Conservation (phyloP, 1,140 invertebrate species). For the Tetragonula clypearis region DNA sequence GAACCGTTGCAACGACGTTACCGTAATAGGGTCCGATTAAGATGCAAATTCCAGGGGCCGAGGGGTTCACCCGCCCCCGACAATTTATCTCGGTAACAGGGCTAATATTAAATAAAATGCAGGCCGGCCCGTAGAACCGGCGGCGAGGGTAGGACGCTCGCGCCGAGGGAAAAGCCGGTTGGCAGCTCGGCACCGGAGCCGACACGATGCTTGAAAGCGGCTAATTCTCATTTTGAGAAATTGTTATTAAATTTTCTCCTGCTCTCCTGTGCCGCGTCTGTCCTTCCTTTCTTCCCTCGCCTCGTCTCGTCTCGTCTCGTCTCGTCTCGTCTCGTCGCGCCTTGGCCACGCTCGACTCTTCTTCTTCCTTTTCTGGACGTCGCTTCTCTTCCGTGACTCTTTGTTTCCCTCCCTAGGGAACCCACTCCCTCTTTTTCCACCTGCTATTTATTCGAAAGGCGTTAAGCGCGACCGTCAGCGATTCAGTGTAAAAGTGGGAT, state of each 20-base stretch:
- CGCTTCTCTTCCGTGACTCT: background rate
- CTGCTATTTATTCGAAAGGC: background rate
- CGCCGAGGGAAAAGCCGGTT: background rate
- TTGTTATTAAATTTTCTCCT: slow-evolving; percentile 74
- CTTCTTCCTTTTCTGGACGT: background rate
- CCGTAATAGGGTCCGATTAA: slow-evolving; percentile 79
- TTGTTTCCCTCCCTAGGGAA: background rate
- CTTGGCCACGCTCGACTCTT: background rate
- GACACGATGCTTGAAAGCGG: slow-evolving; percentile 66
- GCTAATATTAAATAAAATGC: slow-evolving; percentile 76
- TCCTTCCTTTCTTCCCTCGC: slow-evolving; percentile 36
- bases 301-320: background rate
- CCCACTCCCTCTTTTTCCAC: background rate
- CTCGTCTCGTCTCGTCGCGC: background rate
- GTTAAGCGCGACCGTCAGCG: background rate
- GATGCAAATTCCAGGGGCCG: slow-evolving; percentile 77
- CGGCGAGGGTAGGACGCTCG: background rate
- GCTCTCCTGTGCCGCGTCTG: slow-evolving; percentile 36
- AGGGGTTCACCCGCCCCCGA: slow-evolving; percentile 63
- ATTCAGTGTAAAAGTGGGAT: background rate
- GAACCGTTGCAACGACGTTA: slow-evolving; percentile 73
- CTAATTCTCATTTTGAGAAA: slow-evolving; percentile 77
- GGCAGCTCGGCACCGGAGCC: slow-evolving; percentile 31
- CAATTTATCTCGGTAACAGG: slow-evolving; percentile 75
- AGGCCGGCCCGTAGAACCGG: slow-evolving; percentile 8